Evolutionary conservation across 2,113 vertebrate genomes (phyloP).

Genomic region (Nyctibius bracteatus): DNA sequence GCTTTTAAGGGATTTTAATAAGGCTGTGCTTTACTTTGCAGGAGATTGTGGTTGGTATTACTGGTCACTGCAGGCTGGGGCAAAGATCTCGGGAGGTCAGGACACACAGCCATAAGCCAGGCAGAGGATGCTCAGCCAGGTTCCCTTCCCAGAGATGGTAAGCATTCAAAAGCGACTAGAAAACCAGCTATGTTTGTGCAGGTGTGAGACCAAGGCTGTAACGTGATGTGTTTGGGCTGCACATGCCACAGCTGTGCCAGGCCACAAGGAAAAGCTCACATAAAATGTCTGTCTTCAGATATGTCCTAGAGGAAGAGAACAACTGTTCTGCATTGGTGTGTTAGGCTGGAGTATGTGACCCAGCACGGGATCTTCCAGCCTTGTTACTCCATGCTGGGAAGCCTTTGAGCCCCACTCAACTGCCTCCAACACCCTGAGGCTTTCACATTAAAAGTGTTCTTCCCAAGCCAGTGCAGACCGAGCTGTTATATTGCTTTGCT

Average conservation of each 20-base stretch:
- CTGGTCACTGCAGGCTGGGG: rapidly evolving
- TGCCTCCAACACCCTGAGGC: rapidly evolving
- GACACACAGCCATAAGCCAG: rapidly evolving
- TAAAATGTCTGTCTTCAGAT: rapidly evolving
- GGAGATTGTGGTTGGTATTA: neutral
- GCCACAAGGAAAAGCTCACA: neutral
- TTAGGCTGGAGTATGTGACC: neutral
- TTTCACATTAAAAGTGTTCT: neutral
- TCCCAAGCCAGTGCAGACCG: neutral
- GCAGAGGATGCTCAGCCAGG: neutral
- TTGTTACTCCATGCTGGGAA: neutral
- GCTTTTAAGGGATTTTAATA: neutral
- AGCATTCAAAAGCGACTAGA: neutral
- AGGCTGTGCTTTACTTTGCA: neutral
- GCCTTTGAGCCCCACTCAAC: neutral
- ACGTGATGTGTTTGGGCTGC: neutral
- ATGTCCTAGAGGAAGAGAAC: neutral
- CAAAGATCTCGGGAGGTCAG: neutral
- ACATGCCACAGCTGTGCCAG: neutral
- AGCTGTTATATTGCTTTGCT: neutral
- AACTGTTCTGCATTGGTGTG: neutral
- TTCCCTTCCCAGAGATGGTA: neutral
- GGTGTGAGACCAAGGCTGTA: neutral
- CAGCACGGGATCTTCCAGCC: neutral
- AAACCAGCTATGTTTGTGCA: rapidly evolving